Evolutionary conservation across 2,797 vertebrate genomes (phyloP).

Genomic region (Sebastiscus tertius): DNA sequence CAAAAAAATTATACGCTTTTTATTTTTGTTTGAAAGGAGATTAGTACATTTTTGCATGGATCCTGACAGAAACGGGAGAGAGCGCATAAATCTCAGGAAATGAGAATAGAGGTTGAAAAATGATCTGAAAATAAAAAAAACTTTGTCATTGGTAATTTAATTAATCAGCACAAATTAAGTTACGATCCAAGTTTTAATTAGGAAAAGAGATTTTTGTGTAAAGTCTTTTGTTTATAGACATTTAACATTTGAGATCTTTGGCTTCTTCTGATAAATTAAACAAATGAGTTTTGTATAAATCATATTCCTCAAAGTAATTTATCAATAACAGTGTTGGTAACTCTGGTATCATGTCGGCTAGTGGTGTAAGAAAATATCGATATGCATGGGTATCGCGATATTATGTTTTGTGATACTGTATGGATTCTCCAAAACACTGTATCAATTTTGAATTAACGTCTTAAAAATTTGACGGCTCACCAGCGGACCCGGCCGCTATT

Average conservation of each 20-base stretch:
- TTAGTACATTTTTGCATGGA: background rate
- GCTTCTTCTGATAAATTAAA: background rate
- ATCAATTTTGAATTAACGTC: too few relatives aligned
- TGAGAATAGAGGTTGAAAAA: background rate
- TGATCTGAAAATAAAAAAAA: background rate
- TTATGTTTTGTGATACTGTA: too few relatives aligned
- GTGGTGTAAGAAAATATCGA: too few relatives aligned
- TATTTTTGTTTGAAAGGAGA: conserved; percentile 14
- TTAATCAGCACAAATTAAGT: background rate
- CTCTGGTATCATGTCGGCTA: background rate
- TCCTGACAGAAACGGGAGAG: background rate
- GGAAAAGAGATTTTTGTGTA: background rate
- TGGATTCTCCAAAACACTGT: too few relatives aligned
- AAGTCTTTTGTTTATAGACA: background rate
- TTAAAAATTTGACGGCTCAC: too few relatives aligned
- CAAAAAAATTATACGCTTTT: background rate
- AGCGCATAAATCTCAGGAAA: background rate
- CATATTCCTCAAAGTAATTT: background rate
- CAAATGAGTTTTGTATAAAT: background rate
- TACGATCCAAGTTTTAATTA: background rate
- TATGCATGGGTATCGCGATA: too few relatives aligned
- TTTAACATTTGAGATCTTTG: background rate
- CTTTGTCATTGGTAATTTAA: background rate
- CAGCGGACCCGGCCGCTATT: too few relatives aligned
- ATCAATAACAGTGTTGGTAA: background rate